A percentile compares a stretch with the other conserved stretches of the same genome.
These are phyloP conservation scores for Stegostoma tigrinum DNA, from an alignment of 2,113 vertebrate genomes.

Conservation along the genomic window DNA sequence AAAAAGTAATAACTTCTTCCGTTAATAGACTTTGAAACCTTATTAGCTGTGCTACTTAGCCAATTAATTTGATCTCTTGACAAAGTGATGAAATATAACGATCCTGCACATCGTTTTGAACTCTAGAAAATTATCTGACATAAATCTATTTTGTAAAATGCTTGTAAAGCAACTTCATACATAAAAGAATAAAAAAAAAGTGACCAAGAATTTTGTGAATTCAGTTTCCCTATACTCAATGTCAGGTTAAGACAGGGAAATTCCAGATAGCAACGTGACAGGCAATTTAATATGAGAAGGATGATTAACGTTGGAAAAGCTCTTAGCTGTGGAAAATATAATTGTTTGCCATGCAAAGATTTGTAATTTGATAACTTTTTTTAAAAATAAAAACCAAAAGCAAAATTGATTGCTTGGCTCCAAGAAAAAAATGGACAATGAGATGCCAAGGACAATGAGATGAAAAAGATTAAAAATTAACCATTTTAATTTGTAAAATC, in stretches of 20 bases:
- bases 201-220: not conserved
- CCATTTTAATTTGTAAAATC: not conserved
- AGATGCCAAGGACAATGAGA: no score
- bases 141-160: not conserved
- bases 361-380: not conserved
- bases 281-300: not conserved
- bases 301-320: not conserved
- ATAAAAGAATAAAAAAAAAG: not conserved
- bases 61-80: not conserved
- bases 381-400: not conserved
- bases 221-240: no score
- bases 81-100: not conserved
- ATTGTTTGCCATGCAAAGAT: not conserved
- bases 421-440: no score
- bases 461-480: not conserved
- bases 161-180: not conserved
- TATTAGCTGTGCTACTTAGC: not conserved
- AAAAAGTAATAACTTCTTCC: not conserved
- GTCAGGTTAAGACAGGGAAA: not conserved
- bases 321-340: not conserved
- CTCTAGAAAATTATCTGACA: not conserved
- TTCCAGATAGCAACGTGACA: not conserved
- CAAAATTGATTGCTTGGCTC: not conserved
- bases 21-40: not conserved
- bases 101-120: not conserved